A percentile compares a stretch with the other conserved stretches of the same genome.
phyloP scores from a whole-genome alignment of 1,140 invertebrate genomes.

The Aporrectodea caliginosa region DNA sequence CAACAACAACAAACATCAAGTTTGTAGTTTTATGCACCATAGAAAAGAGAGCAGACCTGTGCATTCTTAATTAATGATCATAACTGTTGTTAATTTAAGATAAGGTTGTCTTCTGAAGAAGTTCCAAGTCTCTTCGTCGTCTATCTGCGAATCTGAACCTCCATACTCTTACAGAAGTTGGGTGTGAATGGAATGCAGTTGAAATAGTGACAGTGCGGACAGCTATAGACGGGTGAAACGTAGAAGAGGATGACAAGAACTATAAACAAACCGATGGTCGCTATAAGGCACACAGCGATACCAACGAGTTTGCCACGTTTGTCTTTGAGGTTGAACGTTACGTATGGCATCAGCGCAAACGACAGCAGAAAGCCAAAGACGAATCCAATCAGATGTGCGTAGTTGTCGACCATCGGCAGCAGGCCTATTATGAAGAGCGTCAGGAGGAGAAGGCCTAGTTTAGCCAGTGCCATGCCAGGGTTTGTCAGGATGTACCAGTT shows the following conservation, averaged over 20 bases:
- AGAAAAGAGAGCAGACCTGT: too few species aligned
- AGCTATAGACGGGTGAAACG: conserved; percentile 82
- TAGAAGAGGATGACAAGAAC: conserved; percentile 80
- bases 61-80: too few species aligned
- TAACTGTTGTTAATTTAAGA: too few species aligned
- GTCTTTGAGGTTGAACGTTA: conserved; percentile 28
- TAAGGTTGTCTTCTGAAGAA: too few species aligned
- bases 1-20: too few species aligned
- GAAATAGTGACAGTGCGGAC: conserved; percentile 81
- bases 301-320: conserved; percentile 64
- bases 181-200: conserved; percentile 86
- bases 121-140: too few species aligned
- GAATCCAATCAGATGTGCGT: conserved; percentile 86
- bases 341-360: conserved; percentile 80
- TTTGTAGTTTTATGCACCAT: too few species aligned
- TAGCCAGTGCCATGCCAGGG: conserved; percentile 71
- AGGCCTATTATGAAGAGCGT: conserved; percentile 79
- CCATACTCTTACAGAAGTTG: conserved; percentile 88
- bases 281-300: conserved; percentile 74
- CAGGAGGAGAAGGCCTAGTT: conserved; percentile 70
- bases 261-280: conserved; percentile 70
- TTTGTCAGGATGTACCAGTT: conserved; percentile 71
- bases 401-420: conserved; percentile 82
- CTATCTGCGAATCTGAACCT: conserved; percentile 72
- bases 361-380: conserved; percentile 86